Evolutionary conservation across 2,888 invertebrate species (phyloP).

Genomic region (Trissoscelio sp.): DNA sequence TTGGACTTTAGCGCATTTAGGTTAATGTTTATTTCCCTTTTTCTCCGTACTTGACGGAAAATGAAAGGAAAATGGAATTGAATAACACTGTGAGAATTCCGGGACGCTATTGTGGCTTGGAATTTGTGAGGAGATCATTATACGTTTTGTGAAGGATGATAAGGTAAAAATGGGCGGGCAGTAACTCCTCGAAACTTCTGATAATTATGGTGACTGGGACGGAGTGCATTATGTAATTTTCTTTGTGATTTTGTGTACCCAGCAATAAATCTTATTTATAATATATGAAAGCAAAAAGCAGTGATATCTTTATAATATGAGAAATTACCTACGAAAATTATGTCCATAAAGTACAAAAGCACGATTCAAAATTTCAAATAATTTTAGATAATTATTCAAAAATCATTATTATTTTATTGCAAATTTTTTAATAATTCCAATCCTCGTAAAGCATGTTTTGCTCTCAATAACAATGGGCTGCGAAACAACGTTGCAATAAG

Average conservation of each 20-base stretch:
- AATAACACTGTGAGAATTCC: constrained; percentile 53
- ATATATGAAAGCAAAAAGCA: too few species aligned
- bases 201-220: constrained; percentile 32
- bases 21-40: constrained; percentile 48
- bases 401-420: too few species aligned
- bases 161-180: constrained; percentile 30
- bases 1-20: constrained; percentile 25
- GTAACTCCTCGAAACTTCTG: constrained; percentile 33
- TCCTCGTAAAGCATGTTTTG: constrained; percentile 2
- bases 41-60: constrained; percentile 24
- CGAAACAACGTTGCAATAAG: constrained; percentile 10
- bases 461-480: neutral
- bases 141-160: constrained; percentile 50
- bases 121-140: constrained; percentile 51
- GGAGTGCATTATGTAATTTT: constrained; percentile 23
- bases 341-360: too few species aligned
- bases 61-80: constrained; percentile 50
- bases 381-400: too few species aligned
- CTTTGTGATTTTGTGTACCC: constrained; percentile 11
- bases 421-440: neutral
- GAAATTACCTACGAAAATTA: too few species aligned
- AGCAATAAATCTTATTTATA: constrained; percentile 1
- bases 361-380: too few species aligned
- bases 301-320: too few species aligned
- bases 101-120: constrained; percentile 39